Percentiles rank a stretch among this genome's conserved stretches.
Conservation (phyloP, 2,797 vertebrate species). For the Simalia tracyae region DNA sequence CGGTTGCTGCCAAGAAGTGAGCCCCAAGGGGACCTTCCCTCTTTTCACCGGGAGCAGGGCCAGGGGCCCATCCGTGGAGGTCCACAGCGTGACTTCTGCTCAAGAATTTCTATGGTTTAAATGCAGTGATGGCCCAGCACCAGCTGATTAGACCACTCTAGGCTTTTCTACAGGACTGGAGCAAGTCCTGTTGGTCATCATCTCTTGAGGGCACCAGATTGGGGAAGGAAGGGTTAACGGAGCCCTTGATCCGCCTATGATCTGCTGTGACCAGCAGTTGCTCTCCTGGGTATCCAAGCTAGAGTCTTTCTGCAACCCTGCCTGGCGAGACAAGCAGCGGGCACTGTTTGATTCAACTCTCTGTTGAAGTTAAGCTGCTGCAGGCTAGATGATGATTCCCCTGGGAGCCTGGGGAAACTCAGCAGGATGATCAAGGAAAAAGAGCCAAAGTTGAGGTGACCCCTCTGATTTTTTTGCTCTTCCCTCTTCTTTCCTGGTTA, state of each 20-base stretch:
- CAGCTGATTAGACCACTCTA: no score
- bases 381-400: no score
- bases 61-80: no score
- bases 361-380: neutral
- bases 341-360: neutral
- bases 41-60: neutral
- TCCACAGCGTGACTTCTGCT: no score
- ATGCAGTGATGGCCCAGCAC: no score
- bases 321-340: neutral
- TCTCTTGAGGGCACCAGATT: no score
- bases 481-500: neutral
- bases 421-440: no score
- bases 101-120: neutral
- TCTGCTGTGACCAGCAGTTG: no score
- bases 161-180: neutral
- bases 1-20: constrained; percentile 88
- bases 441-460: no score
- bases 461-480: neutral
- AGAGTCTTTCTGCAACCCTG: neutral
- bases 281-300: neutral
- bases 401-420: neutral
- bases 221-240: no score
- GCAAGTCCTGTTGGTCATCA: no score
- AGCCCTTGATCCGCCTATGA: no score
- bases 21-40: neutral